Conservation (phyloP, 1,140 invertebrate genomes). For the Oryctes rhinoceros region DNA sequence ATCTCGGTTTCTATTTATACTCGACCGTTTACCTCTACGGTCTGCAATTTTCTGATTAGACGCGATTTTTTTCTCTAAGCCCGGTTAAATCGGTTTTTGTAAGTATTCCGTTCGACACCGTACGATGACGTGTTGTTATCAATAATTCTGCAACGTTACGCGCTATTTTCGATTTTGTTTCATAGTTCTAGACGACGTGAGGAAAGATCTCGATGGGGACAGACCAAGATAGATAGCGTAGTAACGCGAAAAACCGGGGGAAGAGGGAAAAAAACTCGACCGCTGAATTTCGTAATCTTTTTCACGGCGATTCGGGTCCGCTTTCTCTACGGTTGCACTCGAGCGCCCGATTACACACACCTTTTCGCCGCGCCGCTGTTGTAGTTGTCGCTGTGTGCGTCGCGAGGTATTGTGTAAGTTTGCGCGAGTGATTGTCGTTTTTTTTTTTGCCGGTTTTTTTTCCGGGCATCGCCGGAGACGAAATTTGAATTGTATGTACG, state of each 20-base stretch:
- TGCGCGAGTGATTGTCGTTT: neutral
- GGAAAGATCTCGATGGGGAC: neutral
- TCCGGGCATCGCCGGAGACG: neutral
- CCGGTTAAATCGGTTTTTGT: constrained; percentile 11
- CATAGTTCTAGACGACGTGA: neutral
- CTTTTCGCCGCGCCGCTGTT: neutral
- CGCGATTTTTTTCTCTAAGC: neutral
- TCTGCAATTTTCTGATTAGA: no score
- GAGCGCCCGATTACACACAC: constrained; percentile 7
- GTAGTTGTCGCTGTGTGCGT: neutral
- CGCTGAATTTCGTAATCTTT: constrained; percentile 26
- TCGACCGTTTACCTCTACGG: neutral
- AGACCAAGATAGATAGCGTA: neutral
- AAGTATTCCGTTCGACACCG: neutral
- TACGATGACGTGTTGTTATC: neutral
- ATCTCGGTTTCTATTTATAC: constrained; percentile 25
- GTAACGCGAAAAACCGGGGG: neutral
- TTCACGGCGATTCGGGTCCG: neutral
- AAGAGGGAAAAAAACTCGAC: neutral
- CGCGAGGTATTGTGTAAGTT: neutral
- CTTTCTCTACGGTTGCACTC: constrained; percentile 20
- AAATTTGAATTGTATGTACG: neutral
- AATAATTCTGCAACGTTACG: neutral
- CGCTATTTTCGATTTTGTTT: neutral
- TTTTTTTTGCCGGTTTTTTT: neutral